Evolutionary conservation across 2,797 vertebrate genomes (phyloP), one percentile per base, ranked within the genome.

Genomic region (Discoglossus pictus): DNA sequence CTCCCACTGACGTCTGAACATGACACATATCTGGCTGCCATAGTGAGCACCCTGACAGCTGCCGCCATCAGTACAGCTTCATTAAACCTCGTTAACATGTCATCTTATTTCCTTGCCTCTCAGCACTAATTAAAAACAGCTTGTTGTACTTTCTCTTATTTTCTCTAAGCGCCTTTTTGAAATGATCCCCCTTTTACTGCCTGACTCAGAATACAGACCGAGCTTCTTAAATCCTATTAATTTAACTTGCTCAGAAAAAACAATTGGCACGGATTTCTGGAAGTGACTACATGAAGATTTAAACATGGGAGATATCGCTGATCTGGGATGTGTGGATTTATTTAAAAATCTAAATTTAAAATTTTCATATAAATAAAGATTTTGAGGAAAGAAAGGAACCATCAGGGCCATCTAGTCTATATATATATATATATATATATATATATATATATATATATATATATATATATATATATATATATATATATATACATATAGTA

Each of bases 61-160:
- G 89, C 87, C 87, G 82, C 80, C 82, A 80, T 70, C 84, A 83
- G 84, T 83, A 86, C 84, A 91, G 87, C 88, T 90, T 91, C 87
- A 90, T 91, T 89, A 90, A 88, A 84, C 79, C 87, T 90, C 83
- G 89, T 91, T 90, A 90, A 89, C 85, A 86, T 88, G 88, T 88
- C 87, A 87, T 81, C 79, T 87, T 80, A 78, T 75, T 83, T 79
- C 55, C 79, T 83, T 78, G 74, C 75, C 78, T 81, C 84, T 78
- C 81, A 51, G 70, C 81, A 87, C 81, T 88, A 86, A 89, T 88
- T 89, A 87, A 89, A 88, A 84, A 79, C 48, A 53, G 78, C 82
- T 78, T 81, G 73, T 59, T 55, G 74, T 71, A 20, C 62, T 1
- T 61, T 87, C 82, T 80, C 77, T 62, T 69, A 81, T 84, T 80